Base-by-base conservation (phyloP, 2,888 invertebrate species). In the Cerastis rubricosa region DNA sequence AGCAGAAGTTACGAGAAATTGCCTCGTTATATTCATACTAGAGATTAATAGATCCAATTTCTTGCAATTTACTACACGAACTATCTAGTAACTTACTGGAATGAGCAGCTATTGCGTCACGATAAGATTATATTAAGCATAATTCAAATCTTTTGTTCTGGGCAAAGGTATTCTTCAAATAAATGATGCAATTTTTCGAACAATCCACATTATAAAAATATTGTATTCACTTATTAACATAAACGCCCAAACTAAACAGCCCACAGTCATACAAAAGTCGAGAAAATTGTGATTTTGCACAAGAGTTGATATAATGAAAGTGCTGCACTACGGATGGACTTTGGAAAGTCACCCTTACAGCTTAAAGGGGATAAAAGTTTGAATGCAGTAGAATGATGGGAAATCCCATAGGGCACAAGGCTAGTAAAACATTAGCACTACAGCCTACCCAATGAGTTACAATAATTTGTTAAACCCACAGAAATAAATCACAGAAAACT, bases 61-160 rank as follows among this genome's bases (percentile, higher is more conserved):
- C 43, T 64, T 59, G 70, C 17, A 67, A 80, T 80, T 67, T 74
- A 29, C 67, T 74, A 49, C 43, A 67, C 22, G 57, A 51, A 64
- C 40, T 47, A 47, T 59, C 19, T 2, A n/a, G 25, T 14, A 43
- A 83, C 54, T 14, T 0, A 45, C 3, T 8, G 22, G n/a, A 63
- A 63, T 19, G 2, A n/a, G 19, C 17, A 65, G 14, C 29, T 9
- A 64, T 43, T 61, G 29, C 64, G 25, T 51, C 51, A 66, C 9
- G 1, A 76, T 54, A 17, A 25, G 1, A 35, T 63, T 12, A 49
- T 43, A 25, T 0, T 5, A 59, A 11, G 61, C 35, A 35, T 2
- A 77, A 76, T 25, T 64, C 1, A 35, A 64, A 47, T 64, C 7
- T 19, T 29, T 77, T 65, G 9, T 54, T 47, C 1, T 17, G 12